Conservation (phyloP, 2,113 vertebrate genomes). For the Penelope pileata region DNA sequence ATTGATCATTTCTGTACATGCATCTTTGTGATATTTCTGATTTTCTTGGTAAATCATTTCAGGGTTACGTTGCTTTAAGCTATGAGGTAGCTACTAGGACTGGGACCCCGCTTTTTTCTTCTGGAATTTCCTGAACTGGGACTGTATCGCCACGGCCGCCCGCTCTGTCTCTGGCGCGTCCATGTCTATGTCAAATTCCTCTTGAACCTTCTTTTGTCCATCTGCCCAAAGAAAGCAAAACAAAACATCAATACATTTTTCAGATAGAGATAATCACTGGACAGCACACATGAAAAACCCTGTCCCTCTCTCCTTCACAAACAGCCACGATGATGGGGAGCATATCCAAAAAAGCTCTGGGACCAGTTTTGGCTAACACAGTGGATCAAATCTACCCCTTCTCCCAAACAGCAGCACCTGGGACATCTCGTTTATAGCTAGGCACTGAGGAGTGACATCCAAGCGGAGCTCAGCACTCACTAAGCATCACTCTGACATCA, state of each 20-base stretch:
- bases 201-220: conserved; percentile 89
- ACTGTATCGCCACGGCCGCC: conserved; percentile 92
- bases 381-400: neutral
- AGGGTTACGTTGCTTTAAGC: conserved; percentile 35
- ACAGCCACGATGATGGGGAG: accelerated
- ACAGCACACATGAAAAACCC: neutral
- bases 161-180: conserved; percentile 84
- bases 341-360: neutral
- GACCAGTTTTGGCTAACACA: neutral
- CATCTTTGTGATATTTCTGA: conserved; percentile 64
- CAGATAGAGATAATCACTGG: neutral
- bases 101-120: conserved; percentile 91
- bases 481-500: neutral
- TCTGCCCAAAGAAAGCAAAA: conserved; percentile 77
- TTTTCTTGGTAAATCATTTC: conserved; percentile 62
- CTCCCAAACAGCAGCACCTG: accelerated
- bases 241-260: neutral
- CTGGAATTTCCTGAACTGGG: conserved; percentile 99
- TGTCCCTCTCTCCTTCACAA: neutral
- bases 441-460: neutral
- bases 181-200: conserved; percentile 98
- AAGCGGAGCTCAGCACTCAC: neutral
- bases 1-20: conserved; percentile 76
- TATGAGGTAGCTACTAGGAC: conserved; percentile 80
- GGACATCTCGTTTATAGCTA: neutral